Percentiles rank a stretch among this genome's conserved stretches.
Conservation (phyloP, 2,797 vertebrate species). For the Enteromius argenteus region DNA sequence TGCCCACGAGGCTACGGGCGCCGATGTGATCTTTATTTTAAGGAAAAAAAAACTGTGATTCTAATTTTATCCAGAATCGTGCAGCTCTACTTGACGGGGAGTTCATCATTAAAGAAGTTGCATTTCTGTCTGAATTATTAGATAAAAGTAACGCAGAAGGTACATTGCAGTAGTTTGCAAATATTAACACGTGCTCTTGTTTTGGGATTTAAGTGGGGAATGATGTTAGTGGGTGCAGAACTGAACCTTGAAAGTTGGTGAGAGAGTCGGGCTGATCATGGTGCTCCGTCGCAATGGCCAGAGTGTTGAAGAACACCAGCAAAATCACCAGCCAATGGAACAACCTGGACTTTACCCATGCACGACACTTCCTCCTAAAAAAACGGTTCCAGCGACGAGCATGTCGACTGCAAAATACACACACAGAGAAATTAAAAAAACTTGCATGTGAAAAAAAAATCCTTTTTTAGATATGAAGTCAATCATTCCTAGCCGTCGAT, state of each 20-base stretch:
- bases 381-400: conserved; percentile 84
- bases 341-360: conserved; percentile 85
- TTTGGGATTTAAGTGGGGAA: background rate
- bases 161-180: background rate
- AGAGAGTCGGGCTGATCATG: conserved; percentile 85
- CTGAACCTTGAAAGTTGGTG: conserved; percentile 83
- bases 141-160: background rate
- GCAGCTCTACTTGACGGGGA: too few species aligned
- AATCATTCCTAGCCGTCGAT: background rate
- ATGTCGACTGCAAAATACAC: conserved; percentile 72
- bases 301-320: conserved; percentile 87
- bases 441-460: background rate
- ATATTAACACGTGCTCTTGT: background rate
- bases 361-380: conserved; percentile 87
- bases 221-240: background rate
- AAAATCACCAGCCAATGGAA: conserved; percentile 93
- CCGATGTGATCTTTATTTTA: too few species aligned
- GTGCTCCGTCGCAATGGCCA: conserved; percentile 89
- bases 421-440: background rate
- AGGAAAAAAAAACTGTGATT: too few species aligned
- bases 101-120: background rate
- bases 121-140: background rate
- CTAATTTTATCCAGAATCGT: too few species aligned
- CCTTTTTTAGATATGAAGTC: background rate
- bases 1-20: too few species aligned